phyloP scores from a whole-genome alignment of 2,113 vertebrate species.

The Heptranchias perlo region DNA sequence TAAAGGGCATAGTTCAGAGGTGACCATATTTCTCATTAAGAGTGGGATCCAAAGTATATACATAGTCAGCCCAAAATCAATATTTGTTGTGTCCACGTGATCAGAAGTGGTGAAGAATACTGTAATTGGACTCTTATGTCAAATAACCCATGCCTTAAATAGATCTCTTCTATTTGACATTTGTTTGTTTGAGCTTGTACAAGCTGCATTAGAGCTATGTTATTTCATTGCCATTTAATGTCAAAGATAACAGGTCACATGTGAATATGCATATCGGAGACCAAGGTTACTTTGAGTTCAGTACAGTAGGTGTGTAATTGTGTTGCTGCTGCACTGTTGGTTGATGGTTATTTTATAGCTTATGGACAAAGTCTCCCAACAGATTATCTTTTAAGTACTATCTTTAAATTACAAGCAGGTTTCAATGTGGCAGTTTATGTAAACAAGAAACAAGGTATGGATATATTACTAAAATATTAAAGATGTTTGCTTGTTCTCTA shows the following conservation, averaged over 20 bases:
- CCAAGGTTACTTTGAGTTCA: conserved; percentile 36
- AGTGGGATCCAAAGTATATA: conserved; percentile 56
- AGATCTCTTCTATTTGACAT: conserved; percentile 36
- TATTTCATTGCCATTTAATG: conserved; percentile 36
- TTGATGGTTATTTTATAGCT: conserved; percentile 18
- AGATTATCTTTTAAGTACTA: conserved; percentile 2
- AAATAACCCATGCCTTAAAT: conserved; percentile 31
- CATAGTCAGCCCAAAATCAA: conserved; percentile 56
- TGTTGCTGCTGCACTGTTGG: neutral
- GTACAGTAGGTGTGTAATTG: conserved; percentile 16
- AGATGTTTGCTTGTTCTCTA: neutral
- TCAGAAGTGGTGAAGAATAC: conserved; percentile 55
- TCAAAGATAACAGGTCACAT: conserved; percentile 33
- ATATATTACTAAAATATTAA: conserved; percentile 22
- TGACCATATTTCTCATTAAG: conserved; percentile 63
- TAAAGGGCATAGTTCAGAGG: conserved; percentile 58
- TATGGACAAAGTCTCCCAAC: conserved; percentile 23
- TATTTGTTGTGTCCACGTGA: conserved; percentile 59
- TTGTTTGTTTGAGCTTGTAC: conserved; percentile 37
- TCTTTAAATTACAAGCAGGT: conserved; percentile 5
- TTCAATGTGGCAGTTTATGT: conserved; percentile 19
- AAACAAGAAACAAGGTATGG: conserved; percentile 24
- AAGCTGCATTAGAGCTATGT: conserved; percentile 31
- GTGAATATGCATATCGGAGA: conserved; percentile 37
- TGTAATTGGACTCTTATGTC: conserved; percentile 58